These are phyloP conservation scores for Rhorus exstirpatorius DNA, from an alignment of 2,888 invertebrate genomes.

Conservation along the genomic window DNA sequence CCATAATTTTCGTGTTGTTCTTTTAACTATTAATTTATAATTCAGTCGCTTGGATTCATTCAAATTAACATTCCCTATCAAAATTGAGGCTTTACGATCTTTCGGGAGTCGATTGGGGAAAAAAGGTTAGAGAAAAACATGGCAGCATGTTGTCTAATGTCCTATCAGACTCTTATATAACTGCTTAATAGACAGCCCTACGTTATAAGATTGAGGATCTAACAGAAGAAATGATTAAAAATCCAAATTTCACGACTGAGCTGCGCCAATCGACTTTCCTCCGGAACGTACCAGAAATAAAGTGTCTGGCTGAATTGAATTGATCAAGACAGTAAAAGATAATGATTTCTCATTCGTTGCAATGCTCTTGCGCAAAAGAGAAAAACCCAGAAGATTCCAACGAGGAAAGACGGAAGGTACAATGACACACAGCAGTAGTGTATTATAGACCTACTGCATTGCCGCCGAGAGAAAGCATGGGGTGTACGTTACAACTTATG, in stretches of 20 bases:
- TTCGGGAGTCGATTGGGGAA: background rate
- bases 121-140: background rate
- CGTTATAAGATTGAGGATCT: no score
- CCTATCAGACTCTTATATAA: no score
- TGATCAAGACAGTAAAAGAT: slow-evolving; percentile 37
- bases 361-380: background rate
- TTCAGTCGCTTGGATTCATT: background rate
- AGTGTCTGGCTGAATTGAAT: background rate
- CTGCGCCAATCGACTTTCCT: no score
- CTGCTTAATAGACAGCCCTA: no score
- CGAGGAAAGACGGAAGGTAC: slow-evolving; percentile 42
- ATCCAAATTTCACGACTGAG: background rate
- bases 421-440: slow-evolving; percentile 59
- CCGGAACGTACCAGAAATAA: background rate
- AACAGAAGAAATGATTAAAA: background rate
- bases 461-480: slow-evolving; percentile 53
- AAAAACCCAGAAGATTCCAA: slow-evolving; percentile 47
- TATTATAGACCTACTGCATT: slow-evolving; percentile 49
- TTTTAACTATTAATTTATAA: slow-evolving; percentile 1
- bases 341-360: slow-evolving; percentile 56
- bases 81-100: no score
- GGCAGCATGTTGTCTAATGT: no score
- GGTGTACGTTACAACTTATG: background rate
- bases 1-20: no score
- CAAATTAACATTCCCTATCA: no score